Evolutionary conservation across 2,888 invertebrate species (phyloP), one percentile per base, ranked within the genome.

Genomic region (Romanomermis culicivorax): DNA sequence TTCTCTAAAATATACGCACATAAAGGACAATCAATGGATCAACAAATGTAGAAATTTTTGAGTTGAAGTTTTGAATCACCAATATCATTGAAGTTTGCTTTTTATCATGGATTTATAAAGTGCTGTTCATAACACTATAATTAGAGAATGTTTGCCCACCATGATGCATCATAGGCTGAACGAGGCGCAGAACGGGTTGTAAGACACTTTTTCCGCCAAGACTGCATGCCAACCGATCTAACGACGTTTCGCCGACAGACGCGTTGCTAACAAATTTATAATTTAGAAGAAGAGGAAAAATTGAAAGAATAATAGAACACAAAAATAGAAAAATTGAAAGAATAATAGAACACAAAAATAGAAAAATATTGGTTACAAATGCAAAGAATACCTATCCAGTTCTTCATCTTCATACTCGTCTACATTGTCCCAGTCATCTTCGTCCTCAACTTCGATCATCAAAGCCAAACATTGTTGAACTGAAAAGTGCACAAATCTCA

Each of bases 211-310:
- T 83, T 29, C 89, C 89, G 58, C 93, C 93, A 45, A 97, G 78
- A 2, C 89, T 89, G 71, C 91, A 93, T n/a, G 95, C 88, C 67
- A 97, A 77, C 60, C 97, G 80, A 74, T 97, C 97, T 55, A 97
- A 74, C 4, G 91, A 87, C 25, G 89, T 87, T 71, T 99, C 97
- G 0, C 89, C 97, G 50, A 88, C 85, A 3, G 89, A 85, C 63
- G 85, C 83, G 70, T 91, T 89, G 64, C 86, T 85, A 70, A 52
- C 56, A 55, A 42, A 20, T 17, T 49, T 27, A 2, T 4, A n/a
- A n/a, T n/a, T n/a, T n/a, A n/a, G n/a, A n/a, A n/a, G n/a, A n/a
- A n/a, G n/a, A 49, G 11, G 27, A 11, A 27, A 58, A 55, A 42
- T 55, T 54, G 51, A n/a, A n/a, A n/a, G n/a, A n/a, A n/a, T n/a